These are phyloP conservation scores for Drosophila nebulosa DNA, from an alignment of 1,140 invertebrate genomes.

Conservation along the genomic window DNA sequence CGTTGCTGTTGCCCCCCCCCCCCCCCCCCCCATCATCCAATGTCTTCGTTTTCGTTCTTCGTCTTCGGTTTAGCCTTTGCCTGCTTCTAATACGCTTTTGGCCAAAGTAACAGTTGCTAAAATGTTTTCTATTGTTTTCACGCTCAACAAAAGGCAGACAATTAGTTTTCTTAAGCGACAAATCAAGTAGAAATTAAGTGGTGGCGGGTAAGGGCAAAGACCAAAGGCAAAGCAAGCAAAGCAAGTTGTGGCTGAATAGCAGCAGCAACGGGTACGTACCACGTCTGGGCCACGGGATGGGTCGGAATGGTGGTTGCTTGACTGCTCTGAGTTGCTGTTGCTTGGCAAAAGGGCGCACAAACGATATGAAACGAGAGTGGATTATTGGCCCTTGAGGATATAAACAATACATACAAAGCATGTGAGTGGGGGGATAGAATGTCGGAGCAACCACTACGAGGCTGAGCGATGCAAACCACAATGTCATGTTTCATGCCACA, in stretches of 20 bases:
- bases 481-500: neutral
- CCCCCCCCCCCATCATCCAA: constrained; percentile 9
- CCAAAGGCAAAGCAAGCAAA: constrained; percentile 2
- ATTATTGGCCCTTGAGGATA: constrained; percentile 74
- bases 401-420: constrained; percentile 51
- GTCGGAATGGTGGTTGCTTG: neutral
- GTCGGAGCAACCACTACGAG: neutral
- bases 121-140: constrained; percentile 79
- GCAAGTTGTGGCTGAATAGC: constrained; percentile 19
- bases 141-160: constrained; percentile 79
- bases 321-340: neutral
- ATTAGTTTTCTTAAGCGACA: constrained; percentile 80
- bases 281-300: neutral
- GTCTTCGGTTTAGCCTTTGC: constrained; percentile 8
- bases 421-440: constrained; percentile 7
- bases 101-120: constrained; percentile 76
- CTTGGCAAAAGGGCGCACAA: constrained; percentile 26
- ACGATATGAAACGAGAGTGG: constrained; percentile 78
- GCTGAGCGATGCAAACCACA: neutral
- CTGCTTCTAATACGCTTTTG: constrained; percentile 72
- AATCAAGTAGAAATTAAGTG: constrained; percentile 80
- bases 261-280: neutral
- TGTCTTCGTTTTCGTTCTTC: constrained; percentile 10
- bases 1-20: neutral
- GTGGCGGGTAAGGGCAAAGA: constrained; percentile 45